phyloP scores from a whole-genome alignment of 2,113 vertebrate genomes.

The Misgurnus mizolepis region DNA sequence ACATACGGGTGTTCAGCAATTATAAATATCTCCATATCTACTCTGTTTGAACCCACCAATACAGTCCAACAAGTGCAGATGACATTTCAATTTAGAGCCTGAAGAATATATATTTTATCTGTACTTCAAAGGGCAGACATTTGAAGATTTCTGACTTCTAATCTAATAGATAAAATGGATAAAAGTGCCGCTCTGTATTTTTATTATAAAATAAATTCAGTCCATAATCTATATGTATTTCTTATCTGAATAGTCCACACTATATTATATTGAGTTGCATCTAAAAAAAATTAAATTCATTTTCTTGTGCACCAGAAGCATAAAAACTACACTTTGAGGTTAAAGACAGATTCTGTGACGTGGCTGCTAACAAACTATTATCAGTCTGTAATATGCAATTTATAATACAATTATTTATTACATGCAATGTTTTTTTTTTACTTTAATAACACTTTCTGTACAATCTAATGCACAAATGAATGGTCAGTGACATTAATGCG shows the following conservation, averaged over 20 bases:
- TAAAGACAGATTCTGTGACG: conserved; percentile 9
- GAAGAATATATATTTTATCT: background rate
- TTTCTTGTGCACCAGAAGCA: background rate
- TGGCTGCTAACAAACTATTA: background rate
- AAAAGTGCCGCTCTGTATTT: conserved; percentile 3
- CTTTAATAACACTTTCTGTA: too few relatives aligned
- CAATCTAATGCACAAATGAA: too few relatives aligned
- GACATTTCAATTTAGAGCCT: conserved; percentile 8
- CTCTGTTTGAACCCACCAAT: too few relatives aligned
- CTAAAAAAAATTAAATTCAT: background rate
- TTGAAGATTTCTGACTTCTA: background rate
- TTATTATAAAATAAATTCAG: conserved; percentile 14
- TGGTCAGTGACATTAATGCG: too few relatives aligned
- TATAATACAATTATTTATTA: too few relatives aligned
- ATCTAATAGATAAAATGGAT: background rate
- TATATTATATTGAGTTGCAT: too few relatives aligned
- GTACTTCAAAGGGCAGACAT: conserved; percentile 34
- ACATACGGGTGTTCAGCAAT: background rate
- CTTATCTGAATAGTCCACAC: background rate
- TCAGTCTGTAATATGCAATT: too few relatives aligned
- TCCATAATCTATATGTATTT: background rate
- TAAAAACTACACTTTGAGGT: background rate
- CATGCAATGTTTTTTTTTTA: too few relatives aligned
- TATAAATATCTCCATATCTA: too few relatives aligned
- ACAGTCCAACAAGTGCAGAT: background rate